Evolutionary conservation across 2,797 vertebrate genomes (phyloP), one percentile per base, ranked within the genome.

Genomic region (Periophthalmus magnuspinnatus): DNA sequence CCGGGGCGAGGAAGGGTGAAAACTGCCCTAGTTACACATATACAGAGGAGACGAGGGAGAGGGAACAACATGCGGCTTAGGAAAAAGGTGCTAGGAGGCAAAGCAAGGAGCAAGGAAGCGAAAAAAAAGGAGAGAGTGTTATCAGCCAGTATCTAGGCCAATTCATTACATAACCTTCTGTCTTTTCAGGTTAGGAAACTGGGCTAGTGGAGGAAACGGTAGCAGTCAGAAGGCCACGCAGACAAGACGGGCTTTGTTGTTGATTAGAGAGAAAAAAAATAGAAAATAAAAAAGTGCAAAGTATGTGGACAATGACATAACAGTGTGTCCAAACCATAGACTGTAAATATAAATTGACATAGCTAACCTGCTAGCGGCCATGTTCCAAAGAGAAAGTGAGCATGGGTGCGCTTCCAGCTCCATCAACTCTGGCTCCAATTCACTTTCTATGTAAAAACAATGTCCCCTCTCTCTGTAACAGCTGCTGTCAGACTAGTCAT

Each of bases 101-200:
- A 76, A 58, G 19, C 58, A 19, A 34, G 34, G 76, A 80, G 73
- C 58, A 64, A 65, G 63, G 68, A 69, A 72, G 48, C 57, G 57
- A 45, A 72, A 80, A 72, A 80, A 67, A 84, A 63, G 38, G 52
- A 77, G 67, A 58, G 70, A 79, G 76, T 68, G 81, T 78, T 86
- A 89, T 90, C 79, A 78, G 77, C 74, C 56, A 58, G 74, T 86
- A 92, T 86, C 81, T 89, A 89, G 89, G 89, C 69, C 90, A 86
- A 69, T 75, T 62, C 83, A 78, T 92, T 92, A 88, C 81, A 86
- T 91, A 93, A 93, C 72, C 79, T 77, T 83, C 81, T 70, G 81
- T 81, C 79, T 89, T 88, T 90, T 68, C 81, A 86, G 90, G 83
- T 90, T 89, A 90, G 50, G 78, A 83, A 88, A 81, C 81, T 81